Conservation (phyloP, 2,797 vertebrate genomes). For the Eulemur rubriventer region DNA sequence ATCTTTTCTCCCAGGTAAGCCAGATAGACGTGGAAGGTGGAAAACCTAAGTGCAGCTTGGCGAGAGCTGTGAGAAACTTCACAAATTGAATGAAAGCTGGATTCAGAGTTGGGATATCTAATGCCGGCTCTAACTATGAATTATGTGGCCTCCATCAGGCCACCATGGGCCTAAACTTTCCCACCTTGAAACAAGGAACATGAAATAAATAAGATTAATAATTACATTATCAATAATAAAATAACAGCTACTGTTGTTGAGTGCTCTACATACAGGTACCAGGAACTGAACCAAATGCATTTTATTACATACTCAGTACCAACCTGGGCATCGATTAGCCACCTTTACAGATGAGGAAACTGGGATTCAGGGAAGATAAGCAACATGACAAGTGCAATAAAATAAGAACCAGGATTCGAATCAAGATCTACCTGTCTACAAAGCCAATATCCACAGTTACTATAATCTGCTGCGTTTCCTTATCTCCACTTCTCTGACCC, state of each 20-base stretch:
- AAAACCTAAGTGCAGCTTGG: constrained; percentile 51
- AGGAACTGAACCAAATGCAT: background rate
- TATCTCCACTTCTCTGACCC: background rate
- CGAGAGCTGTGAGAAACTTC: constrained; percentile 68
- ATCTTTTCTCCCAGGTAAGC: constrained; percentile 25
- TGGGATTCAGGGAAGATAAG: background rate
- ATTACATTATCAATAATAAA: background rate
- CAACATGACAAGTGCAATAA: background rate
- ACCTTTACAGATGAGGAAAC: background rate
- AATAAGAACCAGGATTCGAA: background rate
- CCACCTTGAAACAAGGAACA: background rate
- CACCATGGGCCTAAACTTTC: background rate
- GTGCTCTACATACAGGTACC: background rate
- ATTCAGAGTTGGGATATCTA: background rate
- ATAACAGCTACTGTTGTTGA: background rate
- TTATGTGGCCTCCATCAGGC: background rate
- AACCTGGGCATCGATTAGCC: background rate
- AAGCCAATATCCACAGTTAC: background rate
- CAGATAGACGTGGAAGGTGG: background rate
- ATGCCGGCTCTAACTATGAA: background rate
- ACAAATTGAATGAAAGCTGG: constrained; percentile 33
- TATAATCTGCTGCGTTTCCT: rapidly evolving
- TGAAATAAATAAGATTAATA: background rate
- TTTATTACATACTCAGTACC: background rate
- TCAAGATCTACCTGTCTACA: background rate